A percentile compares a stretch with the other conserved stretches of the same genome.
Conservation (phyloP, 2,888 invertebrate species). For the Rhingia campestris region DNA sequence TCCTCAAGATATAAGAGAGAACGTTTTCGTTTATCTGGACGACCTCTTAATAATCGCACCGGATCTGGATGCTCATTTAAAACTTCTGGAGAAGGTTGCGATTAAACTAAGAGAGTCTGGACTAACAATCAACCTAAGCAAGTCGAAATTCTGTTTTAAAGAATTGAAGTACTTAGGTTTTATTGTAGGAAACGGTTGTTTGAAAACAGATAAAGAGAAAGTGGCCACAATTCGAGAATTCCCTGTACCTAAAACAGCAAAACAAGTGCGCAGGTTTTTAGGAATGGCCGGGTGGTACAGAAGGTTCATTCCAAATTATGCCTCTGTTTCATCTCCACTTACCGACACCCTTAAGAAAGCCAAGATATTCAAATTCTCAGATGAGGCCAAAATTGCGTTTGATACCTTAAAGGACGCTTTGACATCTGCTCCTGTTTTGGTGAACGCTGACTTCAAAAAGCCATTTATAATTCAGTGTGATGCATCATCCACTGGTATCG, state of each 20-base stretch:
- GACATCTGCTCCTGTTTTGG: constrained; percentile 1
- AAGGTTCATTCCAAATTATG: background rate
- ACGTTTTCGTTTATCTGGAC: constrained; percentile 16
- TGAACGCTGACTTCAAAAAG: constrained; percentile 12
- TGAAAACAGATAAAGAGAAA: constrained; percentile 18
- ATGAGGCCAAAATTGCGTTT: background rate
- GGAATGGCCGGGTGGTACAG: constrained; percentile 8
- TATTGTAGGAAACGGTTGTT: constrained; percentile 16
- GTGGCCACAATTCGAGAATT: background rate
- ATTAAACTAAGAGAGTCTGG: background rate
- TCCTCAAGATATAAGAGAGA: background rate
- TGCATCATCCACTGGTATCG: background rate
- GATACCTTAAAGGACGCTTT: background rate
- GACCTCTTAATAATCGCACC: constrained; percentile 1
- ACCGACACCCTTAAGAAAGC: background rate
- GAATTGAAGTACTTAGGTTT: constrained; percentile 23
- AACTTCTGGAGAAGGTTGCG: background rate
- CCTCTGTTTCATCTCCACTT: background rate
- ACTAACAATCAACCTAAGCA: constrained; percentile 1
- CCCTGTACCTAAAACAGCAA: background rate
- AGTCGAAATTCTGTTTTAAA: constrained; percentile 8
- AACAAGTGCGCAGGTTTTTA: constrained; percentile 18
- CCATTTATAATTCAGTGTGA: constrained; percentile 26
- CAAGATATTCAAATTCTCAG: background rate
- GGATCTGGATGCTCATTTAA: constrained; percentile 8